phyloP scores from a whole-genome alignment of 2,888 invertebrate genomes.

The Allygus modestus region DNA sequence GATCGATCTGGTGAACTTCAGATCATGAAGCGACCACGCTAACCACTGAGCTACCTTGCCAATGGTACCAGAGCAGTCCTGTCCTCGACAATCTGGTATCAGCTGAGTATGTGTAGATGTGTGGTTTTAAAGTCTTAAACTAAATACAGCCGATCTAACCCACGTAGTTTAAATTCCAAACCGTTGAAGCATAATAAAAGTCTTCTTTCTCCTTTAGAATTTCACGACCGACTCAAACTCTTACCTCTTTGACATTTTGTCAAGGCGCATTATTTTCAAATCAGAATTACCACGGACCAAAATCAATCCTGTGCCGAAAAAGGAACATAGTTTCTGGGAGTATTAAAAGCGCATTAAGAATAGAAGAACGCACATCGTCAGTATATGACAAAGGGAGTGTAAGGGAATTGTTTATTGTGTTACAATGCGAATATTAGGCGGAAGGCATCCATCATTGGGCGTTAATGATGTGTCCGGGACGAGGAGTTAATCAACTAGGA shows the following conservation, averaged over 20 bases:
- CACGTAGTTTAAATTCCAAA: too few relatives aligned
- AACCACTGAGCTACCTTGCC: too few relatives aligned
- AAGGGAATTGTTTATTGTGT: conserved; percentile 61
- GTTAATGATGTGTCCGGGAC: conserved; percentile 61
- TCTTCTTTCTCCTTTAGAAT: too few relatives aligned
- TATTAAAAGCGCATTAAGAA: conserved; percentile 63
- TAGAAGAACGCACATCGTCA: conserved; percentile 57
- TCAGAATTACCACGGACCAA: conserved; percentile 53
- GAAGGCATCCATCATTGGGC: conserved; percentile 60
- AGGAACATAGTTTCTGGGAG: conserved; percentile 48
- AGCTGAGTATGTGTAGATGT: too few relatives aligned
- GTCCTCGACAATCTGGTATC: too few relatives aligned
- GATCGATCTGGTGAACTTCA: too few relatives aligned
- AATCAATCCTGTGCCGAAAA: conserved; percentile 54
- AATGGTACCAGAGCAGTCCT: too few relatives aligned
- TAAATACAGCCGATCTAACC: too few relatives aligned
- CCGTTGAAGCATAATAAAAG: too few relatives aligned
- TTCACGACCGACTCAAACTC: too few relatives aligned
- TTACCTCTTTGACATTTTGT: conserved; percentile 36
- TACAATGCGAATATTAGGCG: conserved; percentile 63
- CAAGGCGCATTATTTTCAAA: conserved; percentile 50
- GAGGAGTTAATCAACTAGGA: conserved; percentile 60
- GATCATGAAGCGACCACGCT: too few relatives aligned
- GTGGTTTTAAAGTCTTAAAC: too few relatives aligned
- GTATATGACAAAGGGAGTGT: conserved; percentile 59